Percentiles rank a stretch among this genome's conserved stretches.
These are phyloP conservation scores for Coranthus polyacanthus DNA, from an alignment of 2,797 vertebrate genomes.

Conservation along the genomic window DNA sequence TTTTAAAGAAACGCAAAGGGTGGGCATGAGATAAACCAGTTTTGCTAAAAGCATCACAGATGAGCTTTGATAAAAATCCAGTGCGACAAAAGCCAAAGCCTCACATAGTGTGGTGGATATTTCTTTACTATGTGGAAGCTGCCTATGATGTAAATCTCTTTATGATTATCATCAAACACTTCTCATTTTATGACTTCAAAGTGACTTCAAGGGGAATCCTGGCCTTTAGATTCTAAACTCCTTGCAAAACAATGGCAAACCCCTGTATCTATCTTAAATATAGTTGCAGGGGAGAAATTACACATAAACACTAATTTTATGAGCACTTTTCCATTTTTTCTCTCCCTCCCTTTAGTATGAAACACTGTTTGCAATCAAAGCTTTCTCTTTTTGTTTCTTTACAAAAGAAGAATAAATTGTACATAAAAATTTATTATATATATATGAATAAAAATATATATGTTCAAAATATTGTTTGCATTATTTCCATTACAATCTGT, in stretches of 20 bases:
- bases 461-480: slow-evolving; percentile 75
- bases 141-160: slow-evolving; percentile 18
- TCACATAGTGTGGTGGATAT: slow-evolving; percentile 38
- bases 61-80: slow-evolving; percentile 30
- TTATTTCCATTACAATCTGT: slow-evolving; percentile 13
- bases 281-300: slow-evolving; percentile 48
- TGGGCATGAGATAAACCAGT: neutral
- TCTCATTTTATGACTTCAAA: slow-evolving; percentile 43
- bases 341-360: slow-evolving; percentile 82
- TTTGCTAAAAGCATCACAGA: slow-evolving; percentile 1
- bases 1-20: slow-evolving; percentile 23
- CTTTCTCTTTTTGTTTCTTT: slow-evolving; percentile 84
- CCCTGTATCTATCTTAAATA: slow-evolving; percentile 44
- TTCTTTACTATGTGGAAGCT: slow-evolving; percentile 23
- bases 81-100: slow-evolving; percentile 65
- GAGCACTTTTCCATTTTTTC: slow-evolving; percentile 85
- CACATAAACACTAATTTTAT: slow-evolving; percentile 64
- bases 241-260: slow-evolving; percentile 57
- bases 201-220: slow-evolving; percentile 59
- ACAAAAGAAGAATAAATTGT: slow-evolving; percentile 87
- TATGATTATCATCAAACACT: slow-evolving; percentile 17
- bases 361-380: slow-evolving; percentile 88
- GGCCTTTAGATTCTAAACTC: slow-evolving; percentile 34
- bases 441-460: slow-evolving; percentile 85
- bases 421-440: slow-evolving; percentile 88